Evolutionary conservation across 2,888 invertebrate genomes (phyloP).

Genomic region (Monoplex corrugatus): DNA sequence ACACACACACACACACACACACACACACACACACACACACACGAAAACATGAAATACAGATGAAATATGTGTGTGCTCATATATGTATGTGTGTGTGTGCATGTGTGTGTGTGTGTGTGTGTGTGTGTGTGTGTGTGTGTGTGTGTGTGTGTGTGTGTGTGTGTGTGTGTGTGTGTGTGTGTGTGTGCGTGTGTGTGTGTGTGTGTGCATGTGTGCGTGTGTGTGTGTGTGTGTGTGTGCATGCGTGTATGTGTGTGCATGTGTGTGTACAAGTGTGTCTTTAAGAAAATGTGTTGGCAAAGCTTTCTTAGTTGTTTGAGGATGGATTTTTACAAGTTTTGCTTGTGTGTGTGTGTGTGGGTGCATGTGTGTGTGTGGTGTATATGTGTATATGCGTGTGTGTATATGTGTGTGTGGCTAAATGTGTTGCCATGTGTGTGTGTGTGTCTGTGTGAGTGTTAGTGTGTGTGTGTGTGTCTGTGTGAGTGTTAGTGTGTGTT

Average conservation of each 20-base stretch:
- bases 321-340: too few relatives aligned
- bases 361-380: not conserved
- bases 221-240: conserved; percentile 39
- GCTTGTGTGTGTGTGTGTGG: not conserved
- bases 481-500: not conserved
- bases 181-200: not conserved
- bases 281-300: not conserved
- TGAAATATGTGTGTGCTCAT: not conserved
- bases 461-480: not conserved
- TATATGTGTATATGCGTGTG: not conserved
- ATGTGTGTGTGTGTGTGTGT: conserved; percentile 17
- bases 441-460: not conserved
- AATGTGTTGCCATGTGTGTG: not conserved
- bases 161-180: not conserved
- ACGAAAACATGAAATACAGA: not conserved
- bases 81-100: not conserved
- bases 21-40: conserved; percentile 33
- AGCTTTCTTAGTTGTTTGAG: not conserved
- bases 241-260: conserved; percentile 26
- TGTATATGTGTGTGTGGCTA: not conserved
- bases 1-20: conserved; percentile 30
- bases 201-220: not conserved
- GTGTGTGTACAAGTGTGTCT: conserved; percentile 9
- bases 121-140: conserved; percentile 22
- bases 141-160: conserved; percentile 13